Evolutionary conservation across 2,888 invertebrate genomes (phyloP), one percentile per base, ranked within the genome.

Genomic region (Clostera curtula): DNA sequence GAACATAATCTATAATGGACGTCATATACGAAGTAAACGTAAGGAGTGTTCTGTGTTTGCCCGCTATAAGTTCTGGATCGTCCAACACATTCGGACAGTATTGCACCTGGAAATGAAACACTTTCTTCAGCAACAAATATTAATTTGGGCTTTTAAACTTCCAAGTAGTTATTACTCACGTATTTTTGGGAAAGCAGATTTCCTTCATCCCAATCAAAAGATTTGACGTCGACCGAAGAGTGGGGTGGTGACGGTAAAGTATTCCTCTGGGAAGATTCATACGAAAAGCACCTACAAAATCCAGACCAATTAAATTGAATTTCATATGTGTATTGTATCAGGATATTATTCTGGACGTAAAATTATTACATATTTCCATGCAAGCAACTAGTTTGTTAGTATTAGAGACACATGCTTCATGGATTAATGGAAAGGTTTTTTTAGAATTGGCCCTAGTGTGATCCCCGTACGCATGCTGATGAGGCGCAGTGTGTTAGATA

Each of bases 1-100:
- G 91, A 3, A 97, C 97, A 65, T 98, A 97, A 74, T 97, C 97
- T 51, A 98, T 97, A 23, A 98, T 95, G 1, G 97, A 97, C 1
- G 96, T 96, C 91, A 94, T 92, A 56, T 95, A 95, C 0, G 94
- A 93, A 1, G 95, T 93, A 56, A 95, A 95, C 3, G 95, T 95
- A 10, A 95, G 82, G 21, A 95, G 69, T 0, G 95, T 95, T 37
- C 95, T 86, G 72, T 95, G 95, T 73, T 94, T 94, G 18, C 95
- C 95, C 12, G 94, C 94, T 49, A 94, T 93, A 20, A 95, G 75
- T 68, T 95, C 94, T 0, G 97, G 97, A 79, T 98, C 97, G 67
- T 98, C 98, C 34, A 98, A 77, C 28, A 96, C 87, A 70, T 93
- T 93, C 0, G 97, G 95, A 49, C 93, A 91, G 61, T 97, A 97